Percentiles rank a stretch among this genome's conserved stretches.
Conservation (phyloP, 1,140 invertebrate genomes). For the Danaus melanippus region DNA sequence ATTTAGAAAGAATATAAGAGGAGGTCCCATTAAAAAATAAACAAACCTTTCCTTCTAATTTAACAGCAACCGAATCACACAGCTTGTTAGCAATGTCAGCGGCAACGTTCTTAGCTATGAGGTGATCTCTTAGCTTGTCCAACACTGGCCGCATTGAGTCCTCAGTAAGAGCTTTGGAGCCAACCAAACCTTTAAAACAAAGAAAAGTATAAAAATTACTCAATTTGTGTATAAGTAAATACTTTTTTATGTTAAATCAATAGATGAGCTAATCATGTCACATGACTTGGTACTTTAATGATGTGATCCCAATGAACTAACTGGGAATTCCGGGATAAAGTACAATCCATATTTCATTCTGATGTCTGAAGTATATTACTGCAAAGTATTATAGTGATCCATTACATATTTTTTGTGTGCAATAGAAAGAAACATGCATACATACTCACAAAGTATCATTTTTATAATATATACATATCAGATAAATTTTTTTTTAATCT, state of each 20-base stretch:
- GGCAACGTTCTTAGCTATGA: conserved; percentile 98
- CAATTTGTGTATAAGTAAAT: background rate
- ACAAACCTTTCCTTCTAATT: conserved; percentile 92
- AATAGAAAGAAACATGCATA: too few relatives aligned
- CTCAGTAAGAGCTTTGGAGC: conserved; percentile 82
- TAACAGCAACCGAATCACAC: conserved; percentile 94
- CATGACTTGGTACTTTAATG: background rate
- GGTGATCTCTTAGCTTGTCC: conserved; percentile 96
- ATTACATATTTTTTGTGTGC: too few relatives aligned
- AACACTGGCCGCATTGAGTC: conserved; percentile 88
- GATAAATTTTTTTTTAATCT: too few relatives aligned
- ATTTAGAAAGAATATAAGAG: background rate
- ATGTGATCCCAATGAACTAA: background rate
- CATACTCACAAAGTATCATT: too few relatives aligned
- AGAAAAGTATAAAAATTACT: background rate
- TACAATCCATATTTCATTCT: too few relatives aligned
- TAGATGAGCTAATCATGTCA: too few relatives aligned
- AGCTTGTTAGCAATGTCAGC: conserved; percentile 95
- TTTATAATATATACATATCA: too few relatives aligned
- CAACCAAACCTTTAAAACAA: conserved; percentile 77
- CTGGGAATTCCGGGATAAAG: too few relatives aligned
- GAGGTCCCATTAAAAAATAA: background rate
- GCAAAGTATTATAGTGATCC: too few relatives aligned
- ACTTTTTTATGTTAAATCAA: background rate
- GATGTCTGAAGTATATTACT: too few relatives aligned